These are phyloP conservation scores for Perognathus longimembris DNA, from an alignment of 2,113 vertebrate species.

Conservation along the genomic window DNA sequence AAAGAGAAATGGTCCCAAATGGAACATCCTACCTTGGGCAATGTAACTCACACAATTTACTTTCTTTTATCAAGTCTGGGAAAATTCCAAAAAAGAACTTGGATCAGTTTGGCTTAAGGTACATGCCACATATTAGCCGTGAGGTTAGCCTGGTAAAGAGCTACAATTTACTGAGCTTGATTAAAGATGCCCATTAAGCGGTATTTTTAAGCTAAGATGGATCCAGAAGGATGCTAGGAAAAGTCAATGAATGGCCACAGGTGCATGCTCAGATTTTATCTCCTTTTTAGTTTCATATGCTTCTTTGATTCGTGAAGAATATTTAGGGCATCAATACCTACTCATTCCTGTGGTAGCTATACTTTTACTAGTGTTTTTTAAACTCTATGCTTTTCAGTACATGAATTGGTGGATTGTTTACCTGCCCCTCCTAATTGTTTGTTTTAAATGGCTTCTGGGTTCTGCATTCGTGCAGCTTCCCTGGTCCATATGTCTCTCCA, in stretches of 20 bases:
- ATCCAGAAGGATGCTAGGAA: not conserved
- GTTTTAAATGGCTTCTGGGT: not conserved
- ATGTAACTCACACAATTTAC: not conserved
- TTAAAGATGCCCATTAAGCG: not conserved
- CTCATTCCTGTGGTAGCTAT: not conserved
- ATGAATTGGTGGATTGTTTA: not conserved
- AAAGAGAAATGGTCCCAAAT: not conserved
- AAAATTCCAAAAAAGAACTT: conserved; percentile 10
- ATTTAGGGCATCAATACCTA: not conserved
- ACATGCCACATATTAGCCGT: not conserved
- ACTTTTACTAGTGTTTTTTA: not conserved
- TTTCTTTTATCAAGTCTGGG: not conserved
- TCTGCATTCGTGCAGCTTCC: not conserved
- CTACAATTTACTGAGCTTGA: not conserved
- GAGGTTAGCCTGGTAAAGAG: not conserved
- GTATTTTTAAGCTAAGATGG: not conserved
- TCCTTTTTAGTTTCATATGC: not conserved
- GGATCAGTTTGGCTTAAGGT: not conserved
- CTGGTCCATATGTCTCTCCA: not conserved
- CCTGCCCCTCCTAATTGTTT: not conserved
- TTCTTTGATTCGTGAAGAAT: not conserved
- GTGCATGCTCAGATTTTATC: not conserved
- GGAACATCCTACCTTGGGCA: not conserved
- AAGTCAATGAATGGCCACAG: not conserved
- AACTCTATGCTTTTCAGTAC: not conserved